Conservation (phyloP, 2,888 invertebrate species). For the Ochropleura leucogaster region DNA sequence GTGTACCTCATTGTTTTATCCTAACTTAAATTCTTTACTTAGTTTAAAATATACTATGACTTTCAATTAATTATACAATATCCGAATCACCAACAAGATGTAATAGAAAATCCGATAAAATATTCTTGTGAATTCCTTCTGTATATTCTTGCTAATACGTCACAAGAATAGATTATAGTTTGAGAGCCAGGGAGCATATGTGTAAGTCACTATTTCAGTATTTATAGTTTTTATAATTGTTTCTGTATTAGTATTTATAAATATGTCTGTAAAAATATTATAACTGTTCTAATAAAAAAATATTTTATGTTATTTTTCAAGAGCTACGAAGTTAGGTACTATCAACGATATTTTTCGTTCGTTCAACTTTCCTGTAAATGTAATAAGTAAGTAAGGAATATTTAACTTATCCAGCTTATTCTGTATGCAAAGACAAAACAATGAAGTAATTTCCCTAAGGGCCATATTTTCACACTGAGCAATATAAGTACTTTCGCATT, state of each 20-base stretch:
- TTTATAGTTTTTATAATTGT: too few relatives aligned
- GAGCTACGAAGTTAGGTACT: not conserved
- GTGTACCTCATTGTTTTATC: not conserved
- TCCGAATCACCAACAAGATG: not conserved
- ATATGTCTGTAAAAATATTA: not conserved
- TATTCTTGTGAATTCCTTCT: not conserved
- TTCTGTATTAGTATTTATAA: too few relatives aligned
- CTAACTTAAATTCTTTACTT: not conserved
- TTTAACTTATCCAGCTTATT: slow-evolving; percentile 31
- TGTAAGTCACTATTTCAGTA: not conserved
- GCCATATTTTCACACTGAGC: slow-evolving; percentile 35
- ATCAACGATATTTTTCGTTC: not conserved
- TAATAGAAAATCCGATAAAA: not conserved
- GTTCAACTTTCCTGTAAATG: slow-evolving; percentile 22
- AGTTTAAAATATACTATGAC: not conserved
- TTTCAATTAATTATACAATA: not conserved
- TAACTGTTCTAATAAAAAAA: not conserved
- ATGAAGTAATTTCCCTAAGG: slow-evolving; percentile 49
- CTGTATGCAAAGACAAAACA: slow-evolving; percentile 49
- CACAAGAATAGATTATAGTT: not conserved
- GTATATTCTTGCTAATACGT: not conserved
- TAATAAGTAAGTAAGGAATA: slow-evolving; percentile 25
- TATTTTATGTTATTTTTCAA: not conserved
- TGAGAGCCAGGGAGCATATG: not conserved
- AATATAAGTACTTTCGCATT: slow-evolving; percentile 20